phyloP scores from a whole-genome alignment of 2,888 invertebrate genomes.

The Drosophila mulleri region DNA sequence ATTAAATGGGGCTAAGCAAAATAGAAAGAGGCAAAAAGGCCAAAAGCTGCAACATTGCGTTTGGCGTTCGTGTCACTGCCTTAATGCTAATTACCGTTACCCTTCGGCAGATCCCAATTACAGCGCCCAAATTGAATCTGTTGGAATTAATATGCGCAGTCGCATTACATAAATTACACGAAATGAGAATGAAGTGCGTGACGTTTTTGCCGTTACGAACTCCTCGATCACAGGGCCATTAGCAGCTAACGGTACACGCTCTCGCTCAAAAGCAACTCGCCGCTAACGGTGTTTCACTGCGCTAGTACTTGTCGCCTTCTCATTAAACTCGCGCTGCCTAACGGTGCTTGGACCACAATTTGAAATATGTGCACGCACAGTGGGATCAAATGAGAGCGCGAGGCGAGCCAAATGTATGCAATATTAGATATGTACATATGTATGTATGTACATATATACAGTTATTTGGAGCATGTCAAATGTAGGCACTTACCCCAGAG shows the following conservation, averaged over 20 bases:
- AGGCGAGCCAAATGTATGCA: conserved; percentile 22
- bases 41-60: conserved; percentile 33
- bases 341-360: conserved; percentile 12
- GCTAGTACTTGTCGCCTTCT: background rate
- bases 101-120: conserved; percentile 68
- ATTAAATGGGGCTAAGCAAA: conserved; percentile 31
- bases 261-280: background rate
- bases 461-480: conserved; percentile 16
- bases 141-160: conserved; percentile 49
- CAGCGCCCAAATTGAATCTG: conserved; percentile 56
- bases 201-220: background rate
- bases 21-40: background rate
- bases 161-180: conserved; percentile 6
- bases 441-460: no score
- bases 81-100: conserved; percentile 59
- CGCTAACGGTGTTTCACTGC: conserved; percentile 3
- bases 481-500: conserved; percentile 31
- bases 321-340: conserved; percentile 9
- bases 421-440: background rate
- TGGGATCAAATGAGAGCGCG: conserved; percentile 17
- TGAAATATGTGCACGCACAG: conserved; percentile 32
- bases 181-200: background rate
- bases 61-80: conserved; percentile 18
- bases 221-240: conserved; percentile 1
- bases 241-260: background rate